phyloP scores from a whole-genome alignment of 2,797 vertebrate species.

The Sebastes matsubarae region DNA sequence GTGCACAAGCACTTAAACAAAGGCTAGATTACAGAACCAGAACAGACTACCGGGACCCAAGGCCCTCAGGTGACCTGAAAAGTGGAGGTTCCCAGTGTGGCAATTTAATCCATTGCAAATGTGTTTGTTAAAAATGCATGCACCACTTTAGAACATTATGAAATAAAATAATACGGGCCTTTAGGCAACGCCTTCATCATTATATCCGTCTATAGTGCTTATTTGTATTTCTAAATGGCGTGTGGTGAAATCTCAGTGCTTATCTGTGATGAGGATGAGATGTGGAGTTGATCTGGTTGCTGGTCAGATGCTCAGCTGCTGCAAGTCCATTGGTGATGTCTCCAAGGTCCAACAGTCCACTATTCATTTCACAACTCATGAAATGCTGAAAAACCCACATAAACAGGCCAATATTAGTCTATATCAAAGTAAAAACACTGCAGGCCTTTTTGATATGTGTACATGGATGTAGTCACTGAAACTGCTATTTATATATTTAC shows the following conservation, averaged over 20 bases:
- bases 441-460: background rate
- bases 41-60: background rate
- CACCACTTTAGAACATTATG: background rate
- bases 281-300: background rate
- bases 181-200: background rate
- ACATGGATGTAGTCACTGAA: too few relatives aligned
- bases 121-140: background rate
- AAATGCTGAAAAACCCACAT: background rate
- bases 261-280: background rate
- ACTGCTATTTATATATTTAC: too few relatives aligned
- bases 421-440: background rate
- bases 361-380: background rate
- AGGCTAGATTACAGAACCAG: background rate
- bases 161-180: background rate
- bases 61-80: background rate
- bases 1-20: background rate
- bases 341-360: background rate
- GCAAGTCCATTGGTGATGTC: background rate
- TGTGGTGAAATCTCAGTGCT: background rate
- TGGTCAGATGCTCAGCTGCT: background rate
- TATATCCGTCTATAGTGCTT: background rate
- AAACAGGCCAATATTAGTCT: background rate
- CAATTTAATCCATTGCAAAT: background rate
- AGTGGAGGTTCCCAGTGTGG: background rate
- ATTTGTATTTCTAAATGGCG: background rate